A percentile compares a stretch with the other conserved stretches of the same genome.
Conservation (phyloP, 1,140 invertebrate species). For the Lucilia sericata region DNA sequence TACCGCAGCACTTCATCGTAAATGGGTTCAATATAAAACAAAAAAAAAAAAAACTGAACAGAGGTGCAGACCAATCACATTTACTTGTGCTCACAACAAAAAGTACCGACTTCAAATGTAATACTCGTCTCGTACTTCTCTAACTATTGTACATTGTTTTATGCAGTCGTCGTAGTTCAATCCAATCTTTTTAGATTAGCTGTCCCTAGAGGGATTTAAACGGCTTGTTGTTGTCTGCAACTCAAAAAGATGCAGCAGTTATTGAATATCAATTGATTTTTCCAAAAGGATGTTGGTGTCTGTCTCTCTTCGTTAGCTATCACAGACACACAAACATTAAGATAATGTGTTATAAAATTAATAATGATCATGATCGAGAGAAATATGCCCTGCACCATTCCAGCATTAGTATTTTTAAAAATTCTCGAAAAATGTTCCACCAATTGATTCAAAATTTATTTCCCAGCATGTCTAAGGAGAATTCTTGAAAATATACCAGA, state of each 20-base stretch:
- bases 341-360: too few species aligned
- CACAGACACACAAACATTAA: background rate
- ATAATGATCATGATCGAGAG: too few species aligned
- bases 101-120: background rate
- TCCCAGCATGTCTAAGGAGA: too few species aligned
- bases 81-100: background rate
- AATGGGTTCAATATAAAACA: background rate
- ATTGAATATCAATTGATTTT: conserved; percentile 20
- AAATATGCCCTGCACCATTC: too few species aligned
- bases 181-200: conserved; percentile 22
- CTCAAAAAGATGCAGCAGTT: background rate
- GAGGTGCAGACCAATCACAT: conserved; percentile 9
- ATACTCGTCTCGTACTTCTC: background rate
- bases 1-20: background rate
- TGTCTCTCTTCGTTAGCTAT: background rate
- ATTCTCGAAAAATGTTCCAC: too few species aligned
- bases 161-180: background rate
- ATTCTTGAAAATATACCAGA: too few species aligned
- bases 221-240: conserved; percentile 13
- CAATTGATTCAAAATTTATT: too few species aligned
- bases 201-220: conserved; percentile 28
- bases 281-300: background rate
- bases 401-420: too few species aligned
- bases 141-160: background rate
- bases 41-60: background rate